Evolutionary conservation across 2,113 vertebrate species (phyloP), one percentile per base, ranked within the genome.

Genomic region (Formicarius rufipectus): DNA sequence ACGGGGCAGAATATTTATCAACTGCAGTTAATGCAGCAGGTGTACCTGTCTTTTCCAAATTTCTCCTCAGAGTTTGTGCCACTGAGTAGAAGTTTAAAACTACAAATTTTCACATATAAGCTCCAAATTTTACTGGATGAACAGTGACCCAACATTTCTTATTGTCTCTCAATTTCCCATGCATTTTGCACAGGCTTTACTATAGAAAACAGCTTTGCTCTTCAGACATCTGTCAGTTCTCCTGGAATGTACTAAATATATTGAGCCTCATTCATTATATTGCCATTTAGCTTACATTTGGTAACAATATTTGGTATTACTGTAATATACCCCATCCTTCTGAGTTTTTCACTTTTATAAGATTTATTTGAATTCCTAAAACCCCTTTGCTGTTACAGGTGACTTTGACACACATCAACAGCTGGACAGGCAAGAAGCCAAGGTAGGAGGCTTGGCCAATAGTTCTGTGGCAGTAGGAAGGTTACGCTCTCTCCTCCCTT

Each of bases 11-110:
- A 49, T 75, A 95, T 93, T 91, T 96, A 75, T 86, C 90, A 92
- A 73, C 7, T 89, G 42, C 66, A 79, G 74, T 50, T 77, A 94
- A 90, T 76, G 59, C 59, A 94, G 85, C 85, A 96, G 82, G 88
- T 84, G 72, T 92, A 93, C 49, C 72, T 47, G 22, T 35, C 72
- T 88, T 49, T n/a, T 92, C n/a, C 42, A 59, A 59, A 52, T 78
- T 82, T 81, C 44, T 85, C 77, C 77, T 49, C 11, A 3, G 3
- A 35, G 64, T 59, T 80, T 58, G 37, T 39, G 10, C 9, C 87
- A 53, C 55, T 68, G 44, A 78, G n/a, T 8, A 84, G 24, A 74
- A 82, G 66, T 55, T 84, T 62, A 76, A 91, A 84, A 18, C 27
- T 35, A 80, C 59, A 74, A 39, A 21, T 73, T 84, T 92, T 89